Conservation (phyloP, 1,140 invertebrate species). For the Cylas formicarius region DNA sequence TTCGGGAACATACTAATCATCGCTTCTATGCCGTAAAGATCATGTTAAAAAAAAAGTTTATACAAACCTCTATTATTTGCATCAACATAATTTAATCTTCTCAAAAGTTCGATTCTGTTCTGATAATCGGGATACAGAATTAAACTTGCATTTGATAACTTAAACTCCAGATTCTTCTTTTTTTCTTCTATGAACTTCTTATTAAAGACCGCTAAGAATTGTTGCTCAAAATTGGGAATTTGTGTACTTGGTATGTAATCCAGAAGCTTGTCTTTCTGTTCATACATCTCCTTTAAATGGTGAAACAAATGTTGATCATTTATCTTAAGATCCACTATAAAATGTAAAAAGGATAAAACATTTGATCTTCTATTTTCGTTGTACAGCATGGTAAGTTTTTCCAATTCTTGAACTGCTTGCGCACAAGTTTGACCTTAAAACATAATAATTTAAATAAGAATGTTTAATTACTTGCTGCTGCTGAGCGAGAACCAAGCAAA, state of each 20-base stretch:
- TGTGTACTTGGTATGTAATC: constrained; percentile 41
- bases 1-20: no score
- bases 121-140: constrained; percentile 84
- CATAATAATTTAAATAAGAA: neutral
- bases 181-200: constrained; percentile 65
- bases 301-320: constrained; percentile 32
- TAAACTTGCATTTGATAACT: constrained; percentile 78
- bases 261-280: constrained; percentile 30
- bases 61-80: constrained; percentile 56
- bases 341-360: constrained; percentile 36
- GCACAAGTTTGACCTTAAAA: constrained; percentile 48
- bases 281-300: constrained; percentile 27
- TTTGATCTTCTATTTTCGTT: constrained; percentile 25
- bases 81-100: constrained; percentile 69
- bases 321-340: constrained; percentile 40
- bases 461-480: no score
- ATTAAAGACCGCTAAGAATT: constrained; percentile 67
- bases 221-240: constrained; percentile 53
- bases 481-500: no score
- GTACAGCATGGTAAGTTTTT: constrained; percentile 49
- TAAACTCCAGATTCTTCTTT: constrained; percentile 61
- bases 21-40: neutral
- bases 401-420: constrained; percentile 54
- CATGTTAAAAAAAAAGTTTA: constrained; percentile 1
- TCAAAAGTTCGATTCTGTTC: constrained; percentile 74